phyloP scores from a whole-genome alignment of 2,888 invertebrate species.

The Cerastis rubricosa region DNA sequence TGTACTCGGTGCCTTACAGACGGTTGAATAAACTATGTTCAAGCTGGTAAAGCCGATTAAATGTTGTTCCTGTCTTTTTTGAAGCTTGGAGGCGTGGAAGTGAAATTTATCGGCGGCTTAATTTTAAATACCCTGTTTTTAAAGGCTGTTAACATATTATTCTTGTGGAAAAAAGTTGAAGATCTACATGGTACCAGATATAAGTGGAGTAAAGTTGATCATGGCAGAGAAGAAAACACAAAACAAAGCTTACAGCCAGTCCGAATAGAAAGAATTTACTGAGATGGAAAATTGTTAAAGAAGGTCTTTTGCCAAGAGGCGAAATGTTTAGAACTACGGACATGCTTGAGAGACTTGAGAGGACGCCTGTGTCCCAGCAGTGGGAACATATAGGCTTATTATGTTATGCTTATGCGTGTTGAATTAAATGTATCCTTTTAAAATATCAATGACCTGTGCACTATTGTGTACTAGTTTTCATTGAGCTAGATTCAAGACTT shows the following conservation, averaged over 20 bases:
- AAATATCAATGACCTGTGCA: constrained; percentile 7
- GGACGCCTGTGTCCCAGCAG: not conserved
- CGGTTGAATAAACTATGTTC: constrained; percentile 49
- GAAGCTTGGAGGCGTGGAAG: not conserved
- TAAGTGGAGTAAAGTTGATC: not conserved
- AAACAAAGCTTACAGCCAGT: not conserved
- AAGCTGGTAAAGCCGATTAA: constrained; percentile 5
- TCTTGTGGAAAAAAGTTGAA: not conserved
- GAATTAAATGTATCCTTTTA: not conserved
- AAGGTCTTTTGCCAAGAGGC: not conserved
- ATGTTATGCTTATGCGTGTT: not conserved
- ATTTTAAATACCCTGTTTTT: constrained; percentile 22
- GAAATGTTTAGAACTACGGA: not conserved
- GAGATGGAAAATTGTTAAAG: not conserved
- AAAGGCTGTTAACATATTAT: not conserved
- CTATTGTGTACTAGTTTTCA: not conserved
- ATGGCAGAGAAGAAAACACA: not conserved
- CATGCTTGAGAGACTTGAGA: not conserved
- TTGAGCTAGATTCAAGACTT: constrained; percentile 20
- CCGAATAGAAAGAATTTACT: not conserved
- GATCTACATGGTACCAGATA: not conserved
- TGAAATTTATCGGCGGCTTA: constrained; percentile 5
- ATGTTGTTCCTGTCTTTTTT: constrained; percentile 20
- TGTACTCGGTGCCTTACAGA: constrained; percentile 7
- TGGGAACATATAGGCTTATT: not conserved